These are phyloP conservation scores for Pycnonotus jocosus DNA, from an alignment of 2,113 vertebrate genomes.

Conservation along the genomic window DNA sequence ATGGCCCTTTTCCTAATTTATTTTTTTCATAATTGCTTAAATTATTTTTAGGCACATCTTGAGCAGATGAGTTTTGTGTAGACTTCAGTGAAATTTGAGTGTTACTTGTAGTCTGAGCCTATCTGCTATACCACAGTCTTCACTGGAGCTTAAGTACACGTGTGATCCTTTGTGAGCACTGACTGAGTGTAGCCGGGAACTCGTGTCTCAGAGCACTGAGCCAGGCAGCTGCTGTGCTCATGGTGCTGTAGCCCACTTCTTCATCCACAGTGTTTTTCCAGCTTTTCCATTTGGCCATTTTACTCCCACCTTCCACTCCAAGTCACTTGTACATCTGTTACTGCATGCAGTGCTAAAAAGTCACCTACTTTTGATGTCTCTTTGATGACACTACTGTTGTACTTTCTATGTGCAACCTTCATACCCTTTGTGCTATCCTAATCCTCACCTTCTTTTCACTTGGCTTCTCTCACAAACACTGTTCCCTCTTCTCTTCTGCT, in stretches of 20 bases:
- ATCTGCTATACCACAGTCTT: not conserved
- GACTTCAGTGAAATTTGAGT: not conserved
- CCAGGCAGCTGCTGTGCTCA: not conserved
- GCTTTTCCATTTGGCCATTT: not conserved
- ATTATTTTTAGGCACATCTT: not conserved
- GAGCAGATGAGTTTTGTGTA: not conserved
- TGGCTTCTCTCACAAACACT: not conserved
- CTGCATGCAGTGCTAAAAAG: not conserved
- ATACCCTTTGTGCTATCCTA: not conserved
- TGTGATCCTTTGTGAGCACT: not conserved
- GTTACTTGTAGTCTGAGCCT: not conserved
- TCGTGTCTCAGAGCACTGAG: accelerated
- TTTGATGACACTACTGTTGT: not conserved
- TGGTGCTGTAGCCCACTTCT: not conserved
- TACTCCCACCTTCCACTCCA: not conserved
- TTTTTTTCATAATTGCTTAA: not conserved
- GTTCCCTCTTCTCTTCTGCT: not conserved
- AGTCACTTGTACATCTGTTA: not conserved
- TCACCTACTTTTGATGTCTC: not conserved
- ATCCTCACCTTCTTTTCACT: not conserved
- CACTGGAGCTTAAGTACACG: not conserved
- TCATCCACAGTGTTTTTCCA: not conserved
- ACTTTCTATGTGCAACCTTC: not conserved
- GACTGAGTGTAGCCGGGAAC: not conserved
- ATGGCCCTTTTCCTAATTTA: not conserved